Conservation (phyloP, 2,888 invertebrate species). For the Xanthorhoe designata region DNA sequence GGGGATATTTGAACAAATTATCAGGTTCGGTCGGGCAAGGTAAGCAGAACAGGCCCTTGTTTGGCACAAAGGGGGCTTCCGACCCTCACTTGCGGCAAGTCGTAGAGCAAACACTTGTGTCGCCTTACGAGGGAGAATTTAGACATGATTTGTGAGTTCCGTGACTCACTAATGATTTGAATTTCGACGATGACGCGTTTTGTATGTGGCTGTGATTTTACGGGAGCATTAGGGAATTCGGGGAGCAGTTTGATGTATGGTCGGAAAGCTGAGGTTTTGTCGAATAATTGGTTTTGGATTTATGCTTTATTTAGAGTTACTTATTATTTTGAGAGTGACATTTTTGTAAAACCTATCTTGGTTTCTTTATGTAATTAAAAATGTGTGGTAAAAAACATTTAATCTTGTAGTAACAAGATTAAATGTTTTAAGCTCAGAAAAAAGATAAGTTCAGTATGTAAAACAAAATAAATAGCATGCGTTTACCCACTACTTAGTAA, state of each 20-base stretch:
- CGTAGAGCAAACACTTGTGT: conserved; percentile 70
- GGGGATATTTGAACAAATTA: conserved; percentile 70
- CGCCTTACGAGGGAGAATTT: conserved; percentile 54
- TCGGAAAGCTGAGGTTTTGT: conserved; percentile 9
- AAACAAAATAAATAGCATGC: background rate
- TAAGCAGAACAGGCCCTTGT: conserved; percentile 59
- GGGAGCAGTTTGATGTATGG: conserved; percentile 16
- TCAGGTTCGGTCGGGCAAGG: conserved; percentile 61
- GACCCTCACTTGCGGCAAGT: conserved; percentile 69
- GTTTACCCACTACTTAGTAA: conserved; percentile 12
- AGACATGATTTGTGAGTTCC: conserved; percentile 58
- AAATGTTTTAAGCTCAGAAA: background rate
- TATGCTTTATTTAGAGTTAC: background rate
- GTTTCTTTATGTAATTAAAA: background rate
- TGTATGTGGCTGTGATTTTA: conserved; percentile 22
- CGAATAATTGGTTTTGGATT: conserved; percentile 1
- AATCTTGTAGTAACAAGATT: background rate
- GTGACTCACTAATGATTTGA: conserved; percentile 43
- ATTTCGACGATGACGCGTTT: conserved; percentile 32
- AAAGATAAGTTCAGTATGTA: background rate
- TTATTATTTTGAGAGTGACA: too few species aligned
- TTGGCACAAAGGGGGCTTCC: conserved; percentile 62
- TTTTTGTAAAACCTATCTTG: background rate
- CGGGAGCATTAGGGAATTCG: conserved; percentile 10
- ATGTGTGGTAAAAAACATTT: background rate